These are phyloP conservation scores for Mythimna loreyi DNA, from an alignment of 2,888 invertebrate species.

Conservation along the genomic window DNA sequence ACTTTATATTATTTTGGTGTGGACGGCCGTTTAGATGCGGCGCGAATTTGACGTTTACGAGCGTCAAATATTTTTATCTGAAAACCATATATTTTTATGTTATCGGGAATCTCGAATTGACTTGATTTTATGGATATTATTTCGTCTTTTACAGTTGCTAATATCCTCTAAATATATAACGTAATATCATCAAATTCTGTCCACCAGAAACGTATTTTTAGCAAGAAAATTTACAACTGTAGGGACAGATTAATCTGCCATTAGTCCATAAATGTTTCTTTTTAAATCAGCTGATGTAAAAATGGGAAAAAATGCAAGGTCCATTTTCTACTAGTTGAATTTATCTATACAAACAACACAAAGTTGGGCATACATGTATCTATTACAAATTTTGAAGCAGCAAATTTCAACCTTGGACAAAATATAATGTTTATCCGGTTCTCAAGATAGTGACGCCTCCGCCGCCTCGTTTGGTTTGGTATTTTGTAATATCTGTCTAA, in stretches of 20 bases:
- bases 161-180: neutral
- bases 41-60: slow-evolving; percentile 32
- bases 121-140: neutral
- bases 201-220: neutral
- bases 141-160: neutral
- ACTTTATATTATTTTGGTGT: slow-evolving; percentile 52
- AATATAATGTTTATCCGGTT: slow-evolving; percentile 6
- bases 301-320: no score
- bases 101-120: neutral
- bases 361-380: no score
- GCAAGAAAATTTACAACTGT: neutral
- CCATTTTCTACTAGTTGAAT: no score
- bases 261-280: neutral
- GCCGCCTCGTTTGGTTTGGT: no score
- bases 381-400: no score
- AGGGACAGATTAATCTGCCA: neutral
- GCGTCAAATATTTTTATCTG: slow-evolving; percentile 7
- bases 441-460: no score
- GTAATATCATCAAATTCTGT: neutral
- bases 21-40: slow-evolving; percentile 10
- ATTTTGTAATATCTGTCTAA: no score
- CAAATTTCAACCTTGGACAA: slow-evolving; percentile 13
- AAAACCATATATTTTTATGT: slow-evolving; percentile 7
- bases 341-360: no score
- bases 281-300: slow-evolving; percentile 1